phyloP scores from a whole-genome alignment of 2,113 vertebrate species.

The Dissostichus mawsoni region DNA sequence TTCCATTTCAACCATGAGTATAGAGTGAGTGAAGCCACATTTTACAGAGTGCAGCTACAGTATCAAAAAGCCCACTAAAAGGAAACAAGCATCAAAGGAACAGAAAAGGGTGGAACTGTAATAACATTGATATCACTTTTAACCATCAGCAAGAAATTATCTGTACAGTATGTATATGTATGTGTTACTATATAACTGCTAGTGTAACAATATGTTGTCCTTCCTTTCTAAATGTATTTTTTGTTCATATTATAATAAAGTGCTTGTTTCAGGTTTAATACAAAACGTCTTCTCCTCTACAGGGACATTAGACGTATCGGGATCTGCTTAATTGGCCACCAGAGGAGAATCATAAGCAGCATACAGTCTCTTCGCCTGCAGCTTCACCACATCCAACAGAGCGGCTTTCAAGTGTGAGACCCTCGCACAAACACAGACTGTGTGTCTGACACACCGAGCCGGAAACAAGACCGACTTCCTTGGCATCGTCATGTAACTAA shows the following conservation, averaged over 20 bases:
- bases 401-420: constrained; percentile 96
- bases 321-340: constrained; percentile 96
- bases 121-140: not conserved
- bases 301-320: constrained; percentile 97
- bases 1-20: constrained; percentile 96
- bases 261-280: too few relatives aligned
- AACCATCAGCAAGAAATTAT: not conserved
- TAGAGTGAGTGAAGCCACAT: constrained; percentile 93
- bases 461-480: constrained; percentile 46
- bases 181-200: not conserved
- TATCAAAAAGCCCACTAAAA: constrained; percentile 6
- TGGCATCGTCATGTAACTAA: constrained; percentile 58
- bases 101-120: not conserved
- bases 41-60: constrained; percentile 3
- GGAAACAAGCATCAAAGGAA: constrained; percentile 13
- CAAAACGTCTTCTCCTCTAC: constrained; percentile 43
- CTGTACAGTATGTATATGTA: not conserved
- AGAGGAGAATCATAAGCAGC: constrained; percentile 99
- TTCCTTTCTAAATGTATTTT: not conserved
- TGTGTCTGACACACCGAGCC: constrained; percentile 42
- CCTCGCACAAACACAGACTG: constrained; percentile 73
- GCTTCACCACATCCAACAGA: constrained; percentile 96
- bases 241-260: not conserved
- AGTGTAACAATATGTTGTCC: not conserved
- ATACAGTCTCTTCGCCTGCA: constrained; percentile 98